These are phyloP conservation scores for Neelides sp. DNA, from an alignment of 1,140 invertebrate genomes.

Conservation along the genomic window DNA sequence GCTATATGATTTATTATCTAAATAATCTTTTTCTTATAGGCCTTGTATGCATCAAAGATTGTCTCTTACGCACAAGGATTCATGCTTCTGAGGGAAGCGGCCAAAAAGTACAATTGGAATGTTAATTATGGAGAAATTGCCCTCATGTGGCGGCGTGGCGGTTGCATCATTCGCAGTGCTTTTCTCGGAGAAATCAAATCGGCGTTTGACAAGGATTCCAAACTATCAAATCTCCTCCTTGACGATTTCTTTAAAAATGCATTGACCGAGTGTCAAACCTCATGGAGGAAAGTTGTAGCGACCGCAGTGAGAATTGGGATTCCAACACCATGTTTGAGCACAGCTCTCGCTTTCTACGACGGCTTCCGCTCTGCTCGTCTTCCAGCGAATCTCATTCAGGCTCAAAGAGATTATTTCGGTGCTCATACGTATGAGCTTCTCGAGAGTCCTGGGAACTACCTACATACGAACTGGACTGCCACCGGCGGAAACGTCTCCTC, in stretches of 20 bases:
- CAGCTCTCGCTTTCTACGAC: slow-evolving; percentile 94
- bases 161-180: slow-evolving; percentile 93
- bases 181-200: slow-evolving; percentile 95
- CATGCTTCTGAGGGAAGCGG: slow-evolving; percentile 92
- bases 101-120: slow-evolving; percentile 80
- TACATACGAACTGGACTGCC: slow-evolving; percentile 99
- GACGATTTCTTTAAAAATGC: slow-evolving; percentile 88
- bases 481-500: slow-evolving; percentile 92
- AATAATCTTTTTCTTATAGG: slow-evolving; percentile 42
- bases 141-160: slow-evolving; percentile 98
- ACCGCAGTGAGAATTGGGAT: slow-evolving; percentile 59
- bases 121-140: slow-evolving; percentile 97
- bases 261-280: slow-evolving; percentile 61
- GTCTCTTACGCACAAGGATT: slow-evolving; percentile 99
- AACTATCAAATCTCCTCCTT: slow-evolving; percentile 74
- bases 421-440: slow-evolving; percentile 96
- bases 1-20: not conserved
- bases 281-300: slow-evolving; percentile 51
- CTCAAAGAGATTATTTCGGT: slow-evolving; percentile 96
- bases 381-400: slow-evolving; percentile 86
- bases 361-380: slow-evolving; percentile 69
- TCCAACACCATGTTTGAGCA: slow-evolving; percentile 79
- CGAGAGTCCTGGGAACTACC: slow-evolving; percentile 69
- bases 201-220: slow-evolving; percentile 85
- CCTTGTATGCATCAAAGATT: slow-evolving; percentile 94